Evolutionary conservation across 2,113 vertebrate genomes (phyloP), one percentile per base, ranked within the genome.

Genomic region (Siniperca knerii): DNA sequence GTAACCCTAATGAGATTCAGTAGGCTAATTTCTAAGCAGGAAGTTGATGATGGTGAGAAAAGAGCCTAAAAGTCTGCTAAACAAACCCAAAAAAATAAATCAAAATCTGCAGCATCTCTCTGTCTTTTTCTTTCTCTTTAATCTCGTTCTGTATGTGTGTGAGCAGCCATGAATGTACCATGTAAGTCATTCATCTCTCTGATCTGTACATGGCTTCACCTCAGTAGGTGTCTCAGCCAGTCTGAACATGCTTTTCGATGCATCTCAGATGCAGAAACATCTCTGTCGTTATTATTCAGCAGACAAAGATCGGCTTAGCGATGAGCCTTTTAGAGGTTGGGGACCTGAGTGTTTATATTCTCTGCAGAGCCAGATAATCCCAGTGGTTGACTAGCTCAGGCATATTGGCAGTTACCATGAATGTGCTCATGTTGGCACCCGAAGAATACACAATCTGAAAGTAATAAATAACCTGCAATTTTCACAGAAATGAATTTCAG

Each of bases 281-380:
- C 70, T 77, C 44, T 3, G 4, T 20, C 3, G 8, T 18, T 81
- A 61, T 55, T 69, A 79, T 85, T 77, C 54, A 46, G 37, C 64
- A 75, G 71, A 74, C 77, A 76, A 80, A 82, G 76, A 85, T 54
- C 11, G n/a, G 70, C 74, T 85, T 73, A 60, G 83, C 7, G 18
- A 68, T 79, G 88, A 82, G 83, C 67, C 57, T 83, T 77, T 75
- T 37, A 67, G 80, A 85, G 90, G 81, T 84, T 82, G 50, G 37
- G 62, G 80, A 46, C 62, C 55, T 18, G 29, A 50, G 65, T 81
- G 77, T 81, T 89, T 84, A 84, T 62, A 75, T 77, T 83, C 70
- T 85, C 79, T 25, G 21, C 80, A 73, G 73, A 87, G 81, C 46
- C 69, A 66, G 72, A 84, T 83, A 81, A 89, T 92, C 81, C 76